Percentiles rank a stretch among this genome's conserved stretches.
Evolutionary conservation across 2,888 invertebrate species (phyloP).

Genomic region (Cloeon dipterum): DNA sequence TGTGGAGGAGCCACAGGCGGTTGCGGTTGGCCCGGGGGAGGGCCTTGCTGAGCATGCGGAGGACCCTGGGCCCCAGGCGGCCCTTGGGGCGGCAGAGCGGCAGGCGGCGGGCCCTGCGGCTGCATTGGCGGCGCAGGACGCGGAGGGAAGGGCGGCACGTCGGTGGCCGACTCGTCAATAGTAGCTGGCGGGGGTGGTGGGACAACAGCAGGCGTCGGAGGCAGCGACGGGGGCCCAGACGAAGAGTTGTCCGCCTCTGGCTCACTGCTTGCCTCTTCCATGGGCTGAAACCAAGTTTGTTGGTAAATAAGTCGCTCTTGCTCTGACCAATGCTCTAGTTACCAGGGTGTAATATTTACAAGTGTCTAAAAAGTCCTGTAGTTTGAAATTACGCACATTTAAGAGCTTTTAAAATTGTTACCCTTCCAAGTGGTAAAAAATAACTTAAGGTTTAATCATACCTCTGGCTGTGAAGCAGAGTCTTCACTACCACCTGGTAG

Average conservation of each 20-base stretch:
- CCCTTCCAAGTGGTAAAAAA: no score
- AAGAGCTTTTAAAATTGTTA: no score
- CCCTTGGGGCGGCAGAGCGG: conserved; percentile 10
- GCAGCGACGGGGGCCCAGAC: conserved; percentile 3
- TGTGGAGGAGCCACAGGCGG: conserved; percentile 7
- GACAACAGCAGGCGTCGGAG: conserved; percentile 7
- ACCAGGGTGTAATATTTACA: conserved; percentile 7
- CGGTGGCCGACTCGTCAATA: conserved; percentile 11
- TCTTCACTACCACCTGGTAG: neutral
- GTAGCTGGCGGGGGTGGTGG: conserved; percentile 13
- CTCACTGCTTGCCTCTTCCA: conserved; percentile 10
- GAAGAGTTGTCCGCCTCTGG: conserved; percentile 13
- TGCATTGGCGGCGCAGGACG: conserved; percentile 11
- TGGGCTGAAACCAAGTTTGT: no score
- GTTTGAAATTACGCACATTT: conserved; percentile 6
- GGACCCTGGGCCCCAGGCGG: conserved; percentile 9
- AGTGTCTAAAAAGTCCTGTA: conserved; percentile 7
- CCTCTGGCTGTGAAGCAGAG: conserved; percentile 1
- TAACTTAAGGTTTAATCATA: neutral
- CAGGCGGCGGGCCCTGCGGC: conserved; percentile 13
- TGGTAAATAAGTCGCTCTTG: no score
- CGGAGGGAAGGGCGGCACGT: conserved; percentile 5
- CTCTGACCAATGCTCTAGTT: conserved; percentile 9
- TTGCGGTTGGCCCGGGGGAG: conserved; percentile 5
- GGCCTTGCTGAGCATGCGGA: conserved; percentile 9